These are phyloP conservation scores for Terebella lapidaria DNA, from an alignment of 2,888 invertebrate genomes.

Conservation along the genomic window DNA sequence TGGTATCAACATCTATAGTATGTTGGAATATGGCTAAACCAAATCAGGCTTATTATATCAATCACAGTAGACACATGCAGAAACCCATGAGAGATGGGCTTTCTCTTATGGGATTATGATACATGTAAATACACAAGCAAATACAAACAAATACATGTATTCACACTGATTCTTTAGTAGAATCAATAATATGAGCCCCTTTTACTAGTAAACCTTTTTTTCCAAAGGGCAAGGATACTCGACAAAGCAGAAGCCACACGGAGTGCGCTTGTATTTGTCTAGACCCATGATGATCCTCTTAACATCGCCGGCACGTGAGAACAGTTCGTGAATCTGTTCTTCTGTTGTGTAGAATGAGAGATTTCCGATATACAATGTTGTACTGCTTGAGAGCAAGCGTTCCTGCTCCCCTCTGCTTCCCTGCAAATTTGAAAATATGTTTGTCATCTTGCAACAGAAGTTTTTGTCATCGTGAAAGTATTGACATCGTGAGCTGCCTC, in stretches of 20 bases:
- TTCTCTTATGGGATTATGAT: no score
- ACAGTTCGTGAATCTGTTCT: constrained; percentile 82
- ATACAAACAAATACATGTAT: no score
- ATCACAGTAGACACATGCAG: no score
- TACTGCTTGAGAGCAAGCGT: constrained; percentile 37
- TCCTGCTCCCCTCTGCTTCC: constrained; percentile 50
- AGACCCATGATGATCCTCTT: constrained; percentile 91
- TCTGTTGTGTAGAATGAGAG: constrained; percentile 97
- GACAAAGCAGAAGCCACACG: constrained; percentile 98
- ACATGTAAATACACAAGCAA: no score
- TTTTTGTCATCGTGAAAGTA: background rate
- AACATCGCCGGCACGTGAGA: constrained; percentile 92
- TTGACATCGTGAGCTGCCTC: no score
- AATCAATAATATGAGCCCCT: no score
- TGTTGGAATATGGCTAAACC: no score
- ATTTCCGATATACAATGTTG: constrained; percentile 94
- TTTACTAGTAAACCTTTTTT: no score
- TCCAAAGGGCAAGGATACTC: constrained; percentile 69
- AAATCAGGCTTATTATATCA: no score
- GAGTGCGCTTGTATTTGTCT: constrained; percentile 95
- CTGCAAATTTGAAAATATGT: constrained; percentile 30
- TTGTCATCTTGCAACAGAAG: constrained; percentile 1
- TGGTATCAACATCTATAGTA: no score
- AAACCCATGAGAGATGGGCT: no score
- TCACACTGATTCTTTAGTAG: no score